Base-by-base conservation (phyloP, 2,113 vertebrate species). In the Archilochus colubris region DNA sequence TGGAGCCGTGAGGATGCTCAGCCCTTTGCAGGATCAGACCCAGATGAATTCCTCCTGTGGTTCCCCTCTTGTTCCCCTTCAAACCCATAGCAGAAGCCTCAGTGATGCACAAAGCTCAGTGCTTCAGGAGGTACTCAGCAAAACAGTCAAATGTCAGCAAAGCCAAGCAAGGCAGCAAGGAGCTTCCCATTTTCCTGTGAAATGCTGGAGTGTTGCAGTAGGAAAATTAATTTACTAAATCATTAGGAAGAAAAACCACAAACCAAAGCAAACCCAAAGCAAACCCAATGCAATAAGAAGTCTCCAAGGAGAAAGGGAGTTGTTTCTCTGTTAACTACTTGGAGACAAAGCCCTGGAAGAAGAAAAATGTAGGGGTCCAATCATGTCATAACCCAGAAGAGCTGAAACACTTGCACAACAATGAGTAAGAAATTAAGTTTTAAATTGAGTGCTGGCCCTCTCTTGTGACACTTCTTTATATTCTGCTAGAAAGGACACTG, bases 311-410 rank as follows among this genome's bases (percentile, higher is more conserved):
- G 87, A 94, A 86, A 78, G 88, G 76, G 88, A 86, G 88, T 30
- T 66, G 88, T 78, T 89, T 67, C 70, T 89, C 89, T 82, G 78
- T 74, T 94, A 86, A 88, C 90, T 84, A 82, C 90, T 92, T 33
- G 30, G 84, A 95, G 93, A 94, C 88, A 95, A 91, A 93, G 95
- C 88, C 38, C 86, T 88, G 91, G 73, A 88, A 95, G 93, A 94
- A 91, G 93, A 94, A 91, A 95, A 93, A 96, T 81, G 88, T n/a
- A 64, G 90, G 90, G 95, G 90, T 90, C 94, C 94, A 88, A 95
- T 96, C 93, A 96, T 93, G 88, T 82, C 86, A 58, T 95, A 97
- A 96, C 92, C 82, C 9, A 90, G 86, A 84, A 73, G 83, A 92
- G 82, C 91, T 80, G 11, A 54, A 87, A 86, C 91, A 93, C 82